Base-by-base conservation (phyloP, 2,888 invertebrate species). In the Drosophila engyochracea region DNA sequence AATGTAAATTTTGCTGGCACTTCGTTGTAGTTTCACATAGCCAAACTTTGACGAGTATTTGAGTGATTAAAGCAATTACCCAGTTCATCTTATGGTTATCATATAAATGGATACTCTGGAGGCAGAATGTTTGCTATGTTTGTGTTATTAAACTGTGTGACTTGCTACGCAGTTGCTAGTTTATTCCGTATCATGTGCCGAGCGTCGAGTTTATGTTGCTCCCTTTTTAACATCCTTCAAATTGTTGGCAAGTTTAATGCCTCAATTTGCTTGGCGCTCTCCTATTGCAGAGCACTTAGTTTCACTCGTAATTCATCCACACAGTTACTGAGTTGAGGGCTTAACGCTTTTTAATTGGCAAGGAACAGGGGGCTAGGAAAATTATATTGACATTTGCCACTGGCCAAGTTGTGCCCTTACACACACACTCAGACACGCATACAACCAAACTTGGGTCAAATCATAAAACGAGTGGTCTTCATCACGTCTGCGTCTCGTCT, bases 21-120 rank as follows among this genome's bases (percentile, higher is more conserved):
- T n/a, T 16, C 19, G 57, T 16, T 33, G 12, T 35, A 31, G 2
- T 16, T 47, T 49, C 22, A 35, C 16, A 31, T 30, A 28, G 6
- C 12, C n/a, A 37, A 47, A 44, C 58, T 25, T 49, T 74, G 72
- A 76, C 69, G 71, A 66, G 72, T 57, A 68, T 73, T 76, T 76
- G 49, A 74, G 69, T 76, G 68, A 62, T 68, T 69, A 81, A 79
- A 72, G 72, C 76, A 79, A 82, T 83, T 76, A 76, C 83, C 57
- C 63, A 55, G 57, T 51, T 44, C 47, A 57, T 60, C 67, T 74
- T 63, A 63, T 65, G 67, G 44, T 25, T 37, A 28, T 39, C 33
- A 25, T 19, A 54, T 44, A 52, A 71, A 61, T 58, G 58, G 49
- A 52, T 31, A 52, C 47, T 33, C 37, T 28, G 22, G 51, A 4